These are phyloP conservation scores for Scomber scombrus DNA, from an alignment of 2,113 vertebrate species.

Conservation along the genomic window DNA sequence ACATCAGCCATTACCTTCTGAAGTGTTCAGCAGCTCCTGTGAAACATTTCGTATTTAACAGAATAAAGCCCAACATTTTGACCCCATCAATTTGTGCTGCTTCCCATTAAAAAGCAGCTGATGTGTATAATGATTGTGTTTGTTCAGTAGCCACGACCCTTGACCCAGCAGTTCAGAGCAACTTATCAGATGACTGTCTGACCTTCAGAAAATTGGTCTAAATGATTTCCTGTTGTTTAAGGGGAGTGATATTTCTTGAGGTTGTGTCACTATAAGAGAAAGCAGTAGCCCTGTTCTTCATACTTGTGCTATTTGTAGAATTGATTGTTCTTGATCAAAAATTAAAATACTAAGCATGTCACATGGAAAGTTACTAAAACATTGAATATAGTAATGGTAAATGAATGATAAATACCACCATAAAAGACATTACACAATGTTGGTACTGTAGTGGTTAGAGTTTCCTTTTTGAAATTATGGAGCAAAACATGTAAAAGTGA, in stretches of 20 bases:
- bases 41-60: constrained; percentile 39
- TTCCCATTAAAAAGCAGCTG: constrained; percentile 64
- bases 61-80: constrained; percentile 41
- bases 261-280: constrained; percentile 32
- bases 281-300: not conserved
- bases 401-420: not conserved
- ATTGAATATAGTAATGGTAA: not conserved
- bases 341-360: not conserved
- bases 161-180: constrained; percentile 80
- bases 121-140: constrained; percentile 79
- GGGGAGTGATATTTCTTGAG: constrained; percentile 78
- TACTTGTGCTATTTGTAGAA: constrained; percentile 16
- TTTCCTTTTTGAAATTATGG: constrained; percentile 22
- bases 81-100: constrained; percentile 36
- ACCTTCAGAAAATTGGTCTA: constrained; percentile 90
- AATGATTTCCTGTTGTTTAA: constrained; percentile 91
- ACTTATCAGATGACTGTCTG: constrained; percentile 91
- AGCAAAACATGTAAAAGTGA: constrained; percentile 46
- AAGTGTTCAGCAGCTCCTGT: not conserved
- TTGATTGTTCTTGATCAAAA: constrained; percentile 18
- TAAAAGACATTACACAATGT: not conserved
- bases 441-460: not conserved
- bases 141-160: constrained; percentile 86
- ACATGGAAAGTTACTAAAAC: not conserved
- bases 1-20: not conserved